Conservation (phyloP, 2,888 invertebrate genomes). For the Mythimna loreyi region DNA sequence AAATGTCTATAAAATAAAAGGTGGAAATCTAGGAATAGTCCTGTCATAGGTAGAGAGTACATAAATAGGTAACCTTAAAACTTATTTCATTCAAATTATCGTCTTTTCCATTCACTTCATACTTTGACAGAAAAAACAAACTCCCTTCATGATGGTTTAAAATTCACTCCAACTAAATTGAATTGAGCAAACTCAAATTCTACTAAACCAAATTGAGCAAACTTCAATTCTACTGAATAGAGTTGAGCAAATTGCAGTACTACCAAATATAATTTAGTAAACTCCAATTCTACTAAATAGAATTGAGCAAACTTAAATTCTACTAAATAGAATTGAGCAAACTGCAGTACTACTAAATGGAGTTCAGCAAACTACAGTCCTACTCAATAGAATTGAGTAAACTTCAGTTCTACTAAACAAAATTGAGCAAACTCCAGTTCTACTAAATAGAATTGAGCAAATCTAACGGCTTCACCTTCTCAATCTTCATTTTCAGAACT, state of each 20-base stretch:
- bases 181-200: not conserved
- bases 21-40: conserved; percentile 16
- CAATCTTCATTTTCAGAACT: conserved; percentile 57
- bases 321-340: too few relatives aligned
- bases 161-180: not conserved
- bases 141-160: not conserved
- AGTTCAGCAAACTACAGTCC: not conserved
- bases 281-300: not conserved
- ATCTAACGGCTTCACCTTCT: not conserved
- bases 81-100: not conserved
- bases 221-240: not conserved
- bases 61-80: conserved; percentile 18
- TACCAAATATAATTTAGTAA: not conserved
- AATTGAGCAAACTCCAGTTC: not conserved
- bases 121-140: conserved; percentile 13
- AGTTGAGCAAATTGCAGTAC: not conserved
- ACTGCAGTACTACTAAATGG: not conserved
- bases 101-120: not conserved
- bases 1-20: not conserved
- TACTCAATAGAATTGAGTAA: not conserved
- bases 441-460: conserved; percentile 31
- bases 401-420: not conserved
- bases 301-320: not conserved
- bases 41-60: not conserved
- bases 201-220: conserved; percentile 30